Evolutionary conservation across 2,888 invertebrate genomes (phyloP), one percentile per base, ranked within the genome.

Genomic region (Acleris laterana): DNA sequence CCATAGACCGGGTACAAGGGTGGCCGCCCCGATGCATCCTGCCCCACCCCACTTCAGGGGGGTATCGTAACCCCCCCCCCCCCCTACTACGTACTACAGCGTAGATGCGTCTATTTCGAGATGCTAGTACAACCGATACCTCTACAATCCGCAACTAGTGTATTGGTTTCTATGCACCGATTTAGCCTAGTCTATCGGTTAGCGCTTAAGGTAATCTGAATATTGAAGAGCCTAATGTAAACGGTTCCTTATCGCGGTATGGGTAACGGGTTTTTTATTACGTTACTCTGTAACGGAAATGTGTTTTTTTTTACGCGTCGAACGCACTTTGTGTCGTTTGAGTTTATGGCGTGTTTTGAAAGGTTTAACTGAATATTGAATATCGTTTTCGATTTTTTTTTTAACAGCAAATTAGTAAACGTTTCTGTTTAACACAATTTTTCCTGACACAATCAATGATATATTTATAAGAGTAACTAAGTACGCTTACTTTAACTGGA

Each of bases 91-190:
- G 82, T 72, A 75, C 75, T 78, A 83, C 79, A 75, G 71, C 81
- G 79, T 82, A 78, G 77, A 75, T 77, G 77, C 77, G 75, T 78
- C 80, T 85, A 82, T 85, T 84, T 83, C 73, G 76, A 81, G 78
- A 78, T 70, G 68, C 75, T 74, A 77, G 76, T 80, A 83, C 79
- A 77, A 82, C 77, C 75, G 78, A 79, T 78, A 77, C 68, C 65
- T 71, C 68, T 70, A 72, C 69, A 58, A 67, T 59, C 61, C 59
- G 64, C 48, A 38, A 38, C 38, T 13, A 38, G 48, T 73, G 73
- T 81, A 81, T 80, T 77, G 77, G 79, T 78, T 38, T 32, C 19
- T 19, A 25, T 70, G 75, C 77, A 76, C 78, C 72, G 80, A 84
- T 83, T 84, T 82, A 83, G 80, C 81, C 81, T 79, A 82, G 77